phyloP scores from a whole-genome alignment of 2,797 vertebrate species.

The Myripristis jacobus region DNA sequence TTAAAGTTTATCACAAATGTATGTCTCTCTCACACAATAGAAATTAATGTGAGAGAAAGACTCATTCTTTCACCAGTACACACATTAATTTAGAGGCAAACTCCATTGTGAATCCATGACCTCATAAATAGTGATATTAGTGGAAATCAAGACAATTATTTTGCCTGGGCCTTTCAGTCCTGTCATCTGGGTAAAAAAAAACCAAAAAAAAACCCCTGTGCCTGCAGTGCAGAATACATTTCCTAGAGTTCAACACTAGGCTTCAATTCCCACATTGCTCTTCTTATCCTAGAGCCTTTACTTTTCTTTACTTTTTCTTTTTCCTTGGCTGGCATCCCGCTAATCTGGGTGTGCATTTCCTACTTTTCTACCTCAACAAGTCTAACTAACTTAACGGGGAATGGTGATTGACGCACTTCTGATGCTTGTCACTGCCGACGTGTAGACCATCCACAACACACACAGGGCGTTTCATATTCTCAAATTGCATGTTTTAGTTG shows the following conservation, averaged over 20 bases:
- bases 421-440: slow-evolving; percentile 4
- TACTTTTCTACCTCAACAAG: too few species aligned
- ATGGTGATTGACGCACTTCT: not conserved
- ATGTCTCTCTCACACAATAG: too few species aligned
- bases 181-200: not conserved
- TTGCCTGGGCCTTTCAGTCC: not conserved
- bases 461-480: slow-evolving; percentile 45
- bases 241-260: not conserved
- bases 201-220: too few species aligned
- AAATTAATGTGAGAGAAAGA: too few species aligned
- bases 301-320: too few species aligned
- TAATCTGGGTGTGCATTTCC: too few species aligned
- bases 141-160: not conserved
- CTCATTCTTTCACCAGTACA: too few species aligned
- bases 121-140: not conserved
- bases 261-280: slow-evolving; percentile 9
- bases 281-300: too few species aligned
- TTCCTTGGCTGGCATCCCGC: too few species aligned
- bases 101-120: too few species aligned
- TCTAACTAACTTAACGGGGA: not conserved
- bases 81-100: too few species aligned
- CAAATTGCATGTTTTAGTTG: slow-evolving; percentile 30
- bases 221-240: not conserved
- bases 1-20: too few species aligned
- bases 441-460: slow-evolving; percentile 26